Evolutionary conservation across 2,888 invertebrate species (phyloP).

Genomic region (Diarsia rubi): DNA sequence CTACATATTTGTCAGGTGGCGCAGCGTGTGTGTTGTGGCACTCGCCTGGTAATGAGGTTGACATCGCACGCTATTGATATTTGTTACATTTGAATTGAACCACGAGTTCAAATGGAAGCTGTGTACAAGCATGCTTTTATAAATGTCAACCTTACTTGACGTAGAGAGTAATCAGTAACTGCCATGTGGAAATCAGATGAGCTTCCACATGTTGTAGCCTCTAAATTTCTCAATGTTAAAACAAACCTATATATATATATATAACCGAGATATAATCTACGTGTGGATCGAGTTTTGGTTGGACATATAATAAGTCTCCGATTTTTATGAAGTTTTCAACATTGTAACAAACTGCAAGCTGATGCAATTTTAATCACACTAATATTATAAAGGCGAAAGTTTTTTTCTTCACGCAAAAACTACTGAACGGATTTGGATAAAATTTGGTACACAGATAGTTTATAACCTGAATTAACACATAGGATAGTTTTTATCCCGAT

Average conservation of each 20-base stretch:
- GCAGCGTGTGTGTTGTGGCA: slow-evolving; percentile 60
- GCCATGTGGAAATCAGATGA: background rate
- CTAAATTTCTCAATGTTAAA: background rate
- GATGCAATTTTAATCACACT: no score
- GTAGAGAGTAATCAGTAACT: background rate
- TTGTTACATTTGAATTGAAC: slow-evolving; percentile 43
- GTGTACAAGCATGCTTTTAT: background rate
- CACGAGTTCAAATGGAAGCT: slow-evolving; percentile 5
- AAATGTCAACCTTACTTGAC: background rate
- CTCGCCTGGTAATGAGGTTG: slow-evolving; percentile 70
- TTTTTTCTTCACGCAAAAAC: no score
- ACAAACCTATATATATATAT: no score
- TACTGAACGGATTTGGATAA: no score
- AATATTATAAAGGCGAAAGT: no score
- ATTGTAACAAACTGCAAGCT: no score
- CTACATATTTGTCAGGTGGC: slow-evolving; percentile 68
- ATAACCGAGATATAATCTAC: no score
- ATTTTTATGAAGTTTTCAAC: background rate
- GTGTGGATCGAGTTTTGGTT: background rate
- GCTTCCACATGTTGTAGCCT: background rate
- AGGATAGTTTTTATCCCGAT: no score
- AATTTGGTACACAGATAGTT: no score
- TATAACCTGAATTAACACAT: no score
- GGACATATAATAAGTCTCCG: background rate
- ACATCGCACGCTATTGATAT: slow-evolving; percentile 58